Base-by-base conservation (phyloP, 64 coral and sea anemone species). In the Stylophora pistillata region DNA sequence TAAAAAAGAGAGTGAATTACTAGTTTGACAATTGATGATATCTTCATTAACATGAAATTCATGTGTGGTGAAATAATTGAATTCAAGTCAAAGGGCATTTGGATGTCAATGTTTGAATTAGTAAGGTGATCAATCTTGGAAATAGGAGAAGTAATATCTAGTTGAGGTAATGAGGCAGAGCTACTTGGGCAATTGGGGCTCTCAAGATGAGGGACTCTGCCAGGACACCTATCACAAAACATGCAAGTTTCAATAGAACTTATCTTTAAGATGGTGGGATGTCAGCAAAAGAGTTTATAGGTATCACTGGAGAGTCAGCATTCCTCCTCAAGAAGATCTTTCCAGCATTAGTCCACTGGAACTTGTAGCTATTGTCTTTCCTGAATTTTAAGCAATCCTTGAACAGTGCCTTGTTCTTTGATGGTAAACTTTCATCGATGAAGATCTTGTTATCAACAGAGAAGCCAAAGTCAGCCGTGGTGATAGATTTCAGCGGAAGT, bases 251-350 rank as follows among this genome's bases (percentile, higher is more conserved):
- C 37, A 47, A 21, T 76, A 60, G 12, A 52, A 85, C 81, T 85
- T 71, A 80, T 60, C 87, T 89, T 66, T 18, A 69, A 34, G 63
- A 47, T 53, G 71, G 71, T 30, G 29, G 57, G 54, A 89, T 34
- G 79, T 89, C 76, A 17, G 53, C 87, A 71, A 72, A 47, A 53
- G 17, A 55, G 34, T 86, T 73, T 0, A 86, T 72, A 86, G 85
- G 69, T 72, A 80, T 89, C 30, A 89, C 76, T 65, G 75, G 62
- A 80, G 60, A 80, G 71, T 62, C 58, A 59, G 68, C 53, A 83
- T 81, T 76, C 76, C 62, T 88, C 70, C 85, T 88, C n/a, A 77
- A 93, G n/a, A n/a, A n/a, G 76, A 88, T 88, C 71, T 53, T 88
- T 15, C 86, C 85, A 64, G 53, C 78, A 65, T 30, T 82, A 60